Base-by-base conservation (phyloP, 2,888 invertebrate species). In the Coecobrya sp. region DNA sequence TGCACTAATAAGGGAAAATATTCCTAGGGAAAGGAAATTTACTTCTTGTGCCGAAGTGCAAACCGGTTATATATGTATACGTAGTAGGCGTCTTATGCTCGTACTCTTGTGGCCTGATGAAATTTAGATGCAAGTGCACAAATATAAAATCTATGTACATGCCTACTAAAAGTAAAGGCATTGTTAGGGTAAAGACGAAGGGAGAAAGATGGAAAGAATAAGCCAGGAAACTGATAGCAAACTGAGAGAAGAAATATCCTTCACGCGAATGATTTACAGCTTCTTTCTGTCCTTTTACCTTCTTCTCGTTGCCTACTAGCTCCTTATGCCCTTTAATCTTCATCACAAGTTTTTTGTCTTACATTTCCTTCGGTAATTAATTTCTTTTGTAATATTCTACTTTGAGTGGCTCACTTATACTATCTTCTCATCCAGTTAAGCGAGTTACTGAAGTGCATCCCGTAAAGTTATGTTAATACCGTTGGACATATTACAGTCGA, bases 241-340 rank as follows among this genome's bases (percentile, higher is more conserved):
- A 30, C 16, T 42, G 19, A 52, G 52, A 65, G 25, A 52, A 65
- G 25, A 73, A 27, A 55, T n/a, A 84, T 89, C 89, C 84, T 84
- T 89, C 89, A 84, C 55, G 59, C 59, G 84, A 89, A 82, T 89
- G 89, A 89, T 89, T 89, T 89, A 89, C 89, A 84, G 62, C 84
- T 82, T 79, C 52, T 79, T 27, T 84, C 73, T 89, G 73, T 65
- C 79, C 89, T 81, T 79, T 65, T 70, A 68, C 89, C 82, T 55
- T 82, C 36, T 70, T 22, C 73, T 70, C 22, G 13, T 76, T 45
- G 19, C 49, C 45, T 22, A 22, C 45, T 49, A 49, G 22, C 19
- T 76, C 73, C 16, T 70, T 30, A 68, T 68, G 16, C 42, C 87
- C 79, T 65, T 79, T 88, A 79, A 88, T 88, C 87, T 88, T 88